Conservation (phyloP, 2,888 invertebrate species). For the Chloromyia formosa region DNA sequence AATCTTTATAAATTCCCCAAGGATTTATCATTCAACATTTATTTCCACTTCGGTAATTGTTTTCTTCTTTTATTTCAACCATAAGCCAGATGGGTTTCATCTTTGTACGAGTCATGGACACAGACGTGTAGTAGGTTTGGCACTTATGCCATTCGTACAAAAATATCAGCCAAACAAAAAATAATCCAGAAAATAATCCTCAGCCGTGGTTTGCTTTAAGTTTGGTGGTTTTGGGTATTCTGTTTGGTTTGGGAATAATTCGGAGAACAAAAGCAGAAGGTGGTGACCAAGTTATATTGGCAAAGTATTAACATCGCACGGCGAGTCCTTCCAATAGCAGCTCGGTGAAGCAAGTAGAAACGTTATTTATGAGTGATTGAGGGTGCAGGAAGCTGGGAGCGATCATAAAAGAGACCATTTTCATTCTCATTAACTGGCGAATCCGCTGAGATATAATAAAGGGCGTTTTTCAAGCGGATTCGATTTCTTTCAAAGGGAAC, state of each 20-base stretch:
- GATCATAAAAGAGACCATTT: slow-evolving; percentile 11
- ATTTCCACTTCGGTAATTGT: slow-evolving; percentile 46
- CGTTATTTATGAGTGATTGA: background rate
- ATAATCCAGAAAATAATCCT: background rate
- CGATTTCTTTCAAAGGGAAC: background rate
- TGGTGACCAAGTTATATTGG: background rate
- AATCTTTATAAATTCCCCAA: slow-evolving; percentile 45
- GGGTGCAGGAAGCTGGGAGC: background rate
- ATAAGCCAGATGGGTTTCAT: slow-evolving; percentile 44
- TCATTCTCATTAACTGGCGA: slow-evolving; percentile 35
- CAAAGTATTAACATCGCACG: background rate
- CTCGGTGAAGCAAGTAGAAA: slow-evolving; percentile 3
- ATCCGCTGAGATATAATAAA: slow-evolving; percentile 17
- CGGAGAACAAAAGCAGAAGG: background rate
- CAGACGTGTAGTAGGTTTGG: background rate
- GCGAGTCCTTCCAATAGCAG: background rate
- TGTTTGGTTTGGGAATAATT: background rate
- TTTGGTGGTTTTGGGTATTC: slow-evolving; percentile 1
- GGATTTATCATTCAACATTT: slow-evolving; percentile 46
- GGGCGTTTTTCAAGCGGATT: slow-evolving; percentile 24
- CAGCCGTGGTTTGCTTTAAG: background rate
- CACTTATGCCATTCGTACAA: background rate
- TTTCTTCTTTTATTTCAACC: slow-evolving; percentile 37
- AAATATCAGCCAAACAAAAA: background rate
- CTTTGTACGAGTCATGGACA: slow-evolving; percentile 5